Conservation (phyloP, 2,888 invertebrate genomes). For the Euphydryas editha region DNA sequence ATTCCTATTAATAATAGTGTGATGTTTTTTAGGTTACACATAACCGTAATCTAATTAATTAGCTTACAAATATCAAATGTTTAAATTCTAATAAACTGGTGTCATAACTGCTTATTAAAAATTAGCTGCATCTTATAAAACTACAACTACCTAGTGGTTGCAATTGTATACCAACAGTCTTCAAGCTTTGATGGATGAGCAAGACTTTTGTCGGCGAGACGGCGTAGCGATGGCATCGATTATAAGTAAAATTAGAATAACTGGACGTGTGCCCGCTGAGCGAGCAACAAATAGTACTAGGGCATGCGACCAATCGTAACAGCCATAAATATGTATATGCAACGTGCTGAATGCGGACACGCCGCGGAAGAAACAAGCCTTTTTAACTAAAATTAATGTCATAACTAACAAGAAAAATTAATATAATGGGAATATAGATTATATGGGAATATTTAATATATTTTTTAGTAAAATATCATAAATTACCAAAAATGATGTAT, state of each 20-base stretch:
- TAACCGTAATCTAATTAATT: not conserved
- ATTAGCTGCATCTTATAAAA: not conserved
- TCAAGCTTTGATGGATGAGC: constrained; percentile 63
- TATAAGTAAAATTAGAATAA: constrained; percentile 83
- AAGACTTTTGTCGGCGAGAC: constrained; percentile 74
- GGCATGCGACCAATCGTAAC: constrained; percentile 81
- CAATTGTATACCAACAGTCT: constrained; percentile 35
- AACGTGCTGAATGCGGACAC: constrained; percentile 69
- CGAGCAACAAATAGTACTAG: constrained; percentile 82
- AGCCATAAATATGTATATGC: constrained; percentile 78
- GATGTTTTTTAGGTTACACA: too few species aligned
- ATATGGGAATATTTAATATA: too few species aligned
- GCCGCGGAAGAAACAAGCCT: constrained; percentile 59
- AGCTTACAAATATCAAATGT: too few species aligned
- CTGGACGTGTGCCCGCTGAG: constrained; percentile 81
- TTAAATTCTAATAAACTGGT: too few species aligned
- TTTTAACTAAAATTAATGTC: constrained; percentile 16
- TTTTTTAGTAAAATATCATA: too few species aligned
- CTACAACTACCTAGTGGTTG: not conserved
- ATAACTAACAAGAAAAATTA: not conserved
- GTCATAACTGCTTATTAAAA: too few species aligned
- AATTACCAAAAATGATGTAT: too few species aligned
- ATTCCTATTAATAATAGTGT: too few species aligned
- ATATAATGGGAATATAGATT: too few species aligned
- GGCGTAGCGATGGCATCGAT: constrained; percentile 79